These are phyloP conservation scores for Hormaphis cornu DNA, from an alignment of 1,140 invertebrate species.

Conservation along the genomic window DNA sequence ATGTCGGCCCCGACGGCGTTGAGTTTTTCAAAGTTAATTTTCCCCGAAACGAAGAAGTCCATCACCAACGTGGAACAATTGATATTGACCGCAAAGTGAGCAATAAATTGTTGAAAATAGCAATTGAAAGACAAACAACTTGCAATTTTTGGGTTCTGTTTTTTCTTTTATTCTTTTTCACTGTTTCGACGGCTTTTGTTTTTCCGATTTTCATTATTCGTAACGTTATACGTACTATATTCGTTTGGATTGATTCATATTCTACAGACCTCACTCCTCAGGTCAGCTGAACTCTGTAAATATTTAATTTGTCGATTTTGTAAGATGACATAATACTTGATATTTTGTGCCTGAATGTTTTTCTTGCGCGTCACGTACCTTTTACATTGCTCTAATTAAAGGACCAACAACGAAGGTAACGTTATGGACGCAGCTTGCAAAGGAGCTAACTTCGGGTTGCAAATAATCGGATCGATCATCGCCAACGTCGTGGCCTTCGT, in stretches of 20 bases:
- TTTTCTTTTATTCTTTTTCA: too few relatives aligned
- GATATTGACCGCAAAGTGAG: constrained; percentile 53
- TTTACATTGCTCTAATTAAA: neutral
- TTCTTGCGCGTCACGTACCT: neutral
- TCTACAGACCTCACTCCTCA: too few relatives aligned
- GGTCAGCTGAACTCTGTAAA: too few relatives aligned
- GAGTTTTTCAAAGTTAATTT: constrained; percentile 78
- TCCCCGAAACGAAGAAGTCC: constrained; percentile 76
- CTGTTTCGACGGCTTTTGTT: too few relatives aligned
- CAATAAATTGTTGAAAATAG: too few relatives aligned
- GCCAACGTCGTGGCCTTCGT: constrained; percentile 89
- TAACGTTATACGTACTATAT: neutral
- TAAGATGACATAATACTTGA: too few relatives aligned
- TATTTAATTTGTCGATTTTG: too few relatives aligned
- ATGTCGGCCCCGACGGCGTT: constrained; percentile 92
- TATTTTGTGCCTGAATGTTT: too few relatives aligned
- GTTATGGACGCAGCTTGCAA: constrained; percentile 59
- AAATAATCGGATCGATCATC: constrained; percentile 76
- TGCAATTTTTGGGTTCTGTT: too few relatives aligned
- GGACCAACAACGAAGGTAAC: neutral
- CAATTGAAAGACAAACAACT: too few relatives aligned
- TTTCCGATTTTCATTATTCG: too few relatives aligned
- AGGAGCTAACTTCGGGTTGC: constrained; percentile 71
- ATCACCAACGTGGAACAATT: constrained; percentile 59
- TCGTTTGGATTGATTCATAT: too few relatives aligned